Conservation (phyloP, 2,797 vertebrate genomes). For the Setipinna tenuifilis region DNA sequence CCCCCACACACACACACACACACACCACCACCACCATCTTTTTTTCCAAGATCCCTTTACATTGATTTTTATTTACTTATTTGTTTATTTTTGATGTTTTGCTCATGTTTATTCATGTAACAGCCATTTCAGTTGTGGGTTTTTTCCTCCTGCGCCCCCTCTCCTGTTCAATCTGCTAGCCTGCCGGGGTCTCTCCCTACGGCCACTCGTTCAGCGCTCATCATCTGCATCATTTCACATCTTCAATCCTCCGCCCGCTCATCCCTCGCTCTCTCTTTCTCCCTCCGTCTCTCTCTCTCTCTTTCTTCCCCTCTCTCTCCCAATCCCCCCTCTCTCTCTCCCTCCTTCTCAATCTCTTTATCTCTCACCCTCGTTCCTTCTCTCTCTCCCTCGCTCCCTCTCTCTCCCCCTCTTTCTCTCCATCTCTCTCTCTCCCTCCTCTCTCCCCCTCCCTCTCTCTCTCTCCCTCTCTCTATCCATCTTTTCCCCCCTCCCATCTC, state of each 20-base stretch:
- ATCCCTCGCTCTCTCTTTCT: conserved; percentile 61
- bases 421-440: not conserved
- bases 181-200: conserved; percentile 72
- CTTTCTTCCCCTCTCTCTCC: not conserved
- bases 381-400: not conserved
- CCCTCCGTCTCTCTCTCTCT: not conserved
- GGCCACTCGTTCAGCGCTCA: conserved; percentile 73
- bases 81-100: not conserved
- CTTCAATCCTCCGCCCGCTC: conserved; percentile 62
- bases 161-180: conserved; percentile 51
- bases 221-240: conserved; percentile 76
- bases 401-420: not conserved
- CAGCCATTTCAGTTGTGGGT: not conserved
- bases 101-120: conserved; percentile 15
- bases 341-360: not conserved
- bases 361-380: not conserved
- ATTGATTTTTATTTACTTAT: not conserved
- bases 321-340: not conserved
- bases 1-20: not conserved
- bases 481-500: conserved; percentile 61
- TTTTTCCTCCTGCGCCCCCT: conserved; percentile 45
- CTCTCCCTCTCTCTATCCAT: not conserved
- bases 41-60: not conserved
- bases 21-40: not conserved
- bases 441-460: not conserved